Base-by-base conservation (phyloP, 2,888 invertebrate genomes). In the Nomada fucata region DNA sequence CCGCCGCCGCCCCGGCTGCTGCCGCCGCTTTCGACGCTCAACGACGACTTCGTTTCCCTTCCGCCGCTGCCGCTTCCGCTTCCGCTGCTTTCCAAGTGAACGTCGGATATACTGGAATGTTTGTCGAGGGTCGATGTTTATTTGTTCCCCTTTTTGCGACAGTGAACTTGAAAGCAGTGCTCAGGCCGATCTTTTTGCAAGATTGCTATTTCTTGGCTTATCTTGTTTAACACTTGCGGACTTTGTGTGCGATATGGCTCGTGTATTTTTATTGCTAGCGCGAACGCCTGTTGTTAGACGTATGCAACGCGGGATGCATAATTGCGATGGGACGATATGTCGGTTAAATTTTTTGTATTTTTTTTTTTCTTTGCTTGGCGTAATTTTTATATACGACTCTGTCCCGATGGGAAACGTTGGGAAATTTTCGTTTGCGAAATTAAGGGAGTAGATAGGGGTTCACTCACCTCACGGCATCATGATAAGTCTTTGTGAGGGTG, bases 81-180 rank as follows among this genome's bases (percentile, higher is more conserved):
- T 57, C 93, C 93, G 74, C 93, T 93, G 85, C 94, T 96, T 93
- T 96, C 96, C 94, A 96, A 94, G 92, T 96, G 96, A 86, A 96
- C 96, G 93, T 96, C 96, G 86, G 96, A 96, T 94, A 96, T 96
- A 94, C 96, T 96, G 91, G 18, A 86, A 80, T 20, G 29, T 68
- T 36, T 47, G n/a, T 20, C 13, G 10, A 55, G 1, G 15, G n/a
- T 42, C 2, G 20, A 68, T 7, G 47, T 20, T 53, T 18, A 2
- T 26, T 44, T 44, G 18, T 60, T 36, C n/a, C 42, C 9, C 9
- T 36, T 3, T 29, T 26, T 29, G 15, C 29, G 20, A 42, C n/a
- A 11, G 23, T 20, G 18, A 26, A 44, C 42, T 72, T 4, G 53
- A 47, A 47, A 47, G 47, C 47, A 15, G 47, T 47, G 47, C 47